Conservation (phyloP, 2,888 invertebrate species). For the Harpagoxenus sublaevis region DNA sequence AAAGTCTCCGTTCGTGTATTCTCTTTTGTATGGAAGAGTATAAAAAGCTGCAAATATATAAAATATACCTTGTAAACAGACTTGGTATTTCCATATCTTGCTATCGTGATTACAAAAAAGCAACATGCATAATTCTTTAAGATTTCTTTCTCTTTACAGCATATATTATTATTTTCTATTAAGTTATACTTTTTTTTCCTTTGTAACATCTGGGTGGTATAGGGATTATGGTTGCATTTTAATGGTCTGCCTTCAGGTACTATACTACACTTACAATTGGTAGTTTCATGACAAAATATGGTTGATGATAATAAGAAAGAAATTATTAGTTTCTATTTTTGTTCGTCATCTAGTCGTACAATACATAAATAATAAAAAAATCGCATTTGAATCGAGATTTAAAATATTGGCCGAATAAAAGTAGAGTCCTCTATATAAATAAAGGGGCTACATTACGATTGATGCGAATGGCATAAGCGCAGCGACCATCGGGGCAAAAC, state of each 20-base stretch:
- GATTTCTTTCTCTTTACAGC: constrained; percentile 63
- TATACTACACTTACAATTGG: constrained; percentile 62
- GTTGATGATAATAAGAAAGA: constrained; percentile 47
- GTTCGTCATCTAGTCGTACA: constrained; percentile 49
- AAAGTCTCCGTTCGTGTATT: constrained; percentile 19
- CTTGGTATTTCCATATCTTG: constrained; percentile 38
- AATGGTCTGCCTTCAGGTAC: constrained; percentile 71
- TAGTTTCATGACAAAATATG: constrained; percentile 54
- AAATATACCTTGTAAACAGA: constrained; percentile 42
- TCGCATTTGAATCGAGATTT: constrained; percentile 29
- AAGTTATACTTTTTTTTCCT: constrained; percentile 62
- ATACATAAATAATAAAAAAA: constrained; percentile 52
- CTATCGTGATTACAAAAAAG: constrained; percentile 55
- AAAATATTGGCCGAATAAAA: constrained; percentile 45
- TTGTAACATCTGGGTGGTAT: constrained; percentile 64
- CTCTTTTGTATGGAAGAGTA: constrained; percentile 39
- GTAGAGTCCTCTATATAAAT: constrained; percentile 30
- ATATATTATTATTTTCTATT: constrained; percentile 63
- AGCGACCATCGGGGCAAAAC: constrained; percentile 79
- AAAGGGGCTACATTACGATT: constrained; percentile 28
- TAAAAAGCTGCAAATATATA: constrained; percentile 49
- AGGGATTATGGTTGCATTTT: constrained; percentile 62
- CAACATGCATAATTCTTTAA: constrained; percentile 68
- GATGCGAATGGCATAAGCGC: constrained; percentile 50
- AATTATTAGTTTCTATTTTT: constrained; percentile 37